Evolutionary conservation across 2,797 vertebrate genomes (phyloP), one percentile per base, ranked within the genome.

Genomic region (Melanotaenia boesemani): DNA sequence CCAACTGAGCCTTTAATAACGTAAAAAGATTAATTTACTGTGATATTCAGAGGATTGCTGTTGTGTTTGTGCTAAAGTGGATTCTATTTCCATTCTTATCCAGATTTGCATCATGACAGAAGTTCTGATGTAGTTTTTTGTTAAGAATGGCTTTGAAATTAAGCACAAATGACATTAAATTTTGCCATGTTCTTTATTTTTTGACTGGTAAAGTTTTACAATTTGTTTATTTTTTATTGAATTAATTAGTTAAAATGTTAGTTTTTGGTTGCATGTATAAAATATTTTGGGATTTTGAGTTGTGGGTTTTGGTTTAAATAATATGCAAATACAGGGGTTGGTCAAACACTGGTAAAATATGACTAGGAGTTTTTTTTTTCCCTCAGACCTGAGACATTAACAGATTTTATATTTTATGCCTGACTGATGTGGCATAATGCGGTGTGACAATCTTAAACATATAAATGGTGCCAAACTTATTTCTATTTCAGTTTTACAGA

Each of bases 11-110:
- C 52, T 50, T 50, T 20, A 66, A 41, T 48, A 63, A 70, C 11
- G 70, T 13, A 20, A 69, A 69, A 68, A 81, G 28, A 58, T n/a
- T 2, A 18, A 46, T 16, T 44, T 44, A 8, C 44, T 20, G 44
- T 46, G 16, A 46, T 6, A n/a, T 48, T 20, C 6, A n/a, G 18
- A 10, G n/a, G 20, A 4, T 11, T 22, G 0, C 3, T 48, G 46
- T 48, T n/a, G 20, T n/a, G 6, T 48, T n/a, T 2, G 18, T 48
- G 18, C 18, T n/a, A 48, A 48, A 6, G 20, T n/a, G 6, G 7
- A n/a, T 44, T 44, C 37, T 37, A 39, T 39, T 39, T 39, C 3
- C 37, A 39, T 13, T 39, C 12, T 13, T 39, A 39, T 12, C 37
- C 37, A 39, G 11, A 39, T 12, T 12, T 13, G 39, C 9, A 8